phyloP scores from a whole-genome alignment of 2,888 invertebrate species.

The Clanis bilineata region DNA sequence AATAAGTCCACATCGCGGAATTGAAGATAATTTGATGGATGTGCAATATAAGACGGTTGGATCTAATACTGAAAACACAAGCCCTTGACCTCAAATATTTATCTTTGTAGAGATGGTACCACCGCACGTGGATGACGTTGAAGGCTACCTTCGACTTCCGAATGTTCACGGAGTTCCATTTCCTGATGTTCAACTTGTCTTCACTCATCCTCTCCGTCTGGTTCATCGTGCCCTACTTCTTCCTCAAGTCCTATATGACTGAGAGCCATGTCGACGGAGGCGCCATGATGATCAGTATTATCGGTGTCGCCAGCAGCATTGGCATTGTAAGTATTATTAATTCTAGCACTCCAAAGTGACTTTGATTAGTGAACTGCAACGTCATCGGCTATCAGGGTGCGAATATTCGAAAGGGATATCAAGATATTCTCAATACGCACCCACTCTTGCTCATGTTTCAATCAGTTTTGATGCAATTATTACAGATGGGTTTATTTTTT shows the following conservation, averaged over 20 bases:
- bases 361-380: too few species aligned
- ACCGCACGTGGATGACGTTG: constrained; percentile 84
- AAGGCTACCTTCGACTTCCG: constrained; percentile 90
- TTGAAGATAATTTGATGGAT: too few species aligned
- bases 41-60: too few species aligned
- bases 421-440: too few species aligned
- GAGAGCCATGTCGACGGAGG: constrained; percentile 86
- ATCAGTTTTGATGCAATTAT: too few species aligned
- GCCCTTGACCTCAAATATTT: neutral
- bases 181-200: constrained; percentile 90
- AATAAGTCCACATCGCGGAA: too few species aligned
- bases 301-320: constrained; percentile 93
- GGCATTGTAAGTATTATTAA: constrained; percentile 86
- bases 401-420: too few species aligned
- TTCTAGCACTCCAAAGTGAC: too few species aligned
- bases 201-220: constrained; percentile 94
- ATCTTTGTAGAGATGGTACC: constrained; percentile 87
- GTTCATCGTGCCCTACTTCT: constrained; percentile 97
- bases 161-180: constrained; percentile 90
- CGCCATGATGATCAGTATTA: constrained; percentile 90
- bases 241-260: constrained; percentile 84
- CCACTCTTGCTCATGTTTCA: too few species aligned
- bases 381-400: too few species aligned
- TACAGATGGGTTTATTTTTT: too few species aligned
- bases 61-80: neutral